A percentile compares a stretch with the other conserved stretches of the same genome.
Evolutionary conservation across 2,888 invertebrate genomes (phyloP).

Genomic region (Chymomyza procnemis): DNA sequence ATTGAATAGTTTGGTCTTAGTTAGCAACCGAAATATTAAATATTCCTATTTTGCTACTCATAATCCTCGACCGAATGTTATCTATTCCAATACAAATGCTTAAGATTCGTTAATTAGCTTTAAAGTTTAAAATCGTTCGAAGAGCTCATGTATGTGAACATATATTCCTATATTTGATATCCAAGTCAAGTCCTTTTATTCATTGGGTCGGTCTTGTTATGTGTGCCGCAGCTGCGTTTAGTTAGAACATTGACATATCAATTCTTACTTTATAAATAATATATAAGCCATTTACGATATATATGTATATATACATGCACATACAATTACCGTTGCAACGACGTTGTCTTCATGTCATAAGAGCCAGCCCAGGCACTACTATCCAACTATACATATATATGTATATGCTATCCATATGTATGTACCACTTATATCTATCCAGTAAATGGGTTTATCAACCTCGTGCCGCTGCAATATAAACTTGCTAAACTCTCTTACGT

Average conservation of each 20-base stretch:
- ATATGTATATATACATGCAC: slow-evolving; percentile 28
- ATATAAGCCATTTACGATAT: slow-evolving; percentile 51
- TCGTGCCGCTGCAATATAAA: slow-evolving; percentile 16
- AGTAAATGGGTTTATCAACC: slow-evolving; percentile 62
- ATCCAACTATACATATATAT: neutral
- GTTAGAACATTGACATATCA: neutral
- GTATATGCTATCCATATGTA: too few species aligned
- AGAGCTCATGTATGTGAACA: neutral
- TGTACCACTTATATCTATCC: neutral
- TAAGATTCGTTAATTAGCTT: too few species aligned
- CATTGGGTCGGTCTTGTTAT: too few species aligned
- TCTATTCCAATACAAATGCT: too few species aligned
- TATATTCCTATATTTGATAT: neutral
- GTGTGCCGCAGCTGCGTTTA: neutral
- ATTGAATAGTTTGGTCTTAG: too few species aligned
- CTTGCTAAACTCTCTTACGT: neutral
- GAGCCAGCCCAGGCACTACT: neutral
- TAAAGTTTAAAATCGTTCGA: too few species aligned
- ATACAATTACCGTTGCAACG: slow-evolving; percentile 51
- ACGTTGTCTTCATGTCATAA: neutral
- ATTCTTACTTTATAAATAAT: slow-evolving; percentile 52
- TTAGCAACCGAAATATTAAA: too few species aligned
- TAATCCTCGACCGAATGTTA: too few species aligned
- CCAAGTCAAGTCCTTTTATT: neutral
- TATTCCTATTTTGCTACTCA: too few species aligned